Evolutionary conservation across 1,140 invertebrate species (phyloP), one percentile per base, ranked within the genome.

Genomic region (Trichonephila clavata): DNA sequence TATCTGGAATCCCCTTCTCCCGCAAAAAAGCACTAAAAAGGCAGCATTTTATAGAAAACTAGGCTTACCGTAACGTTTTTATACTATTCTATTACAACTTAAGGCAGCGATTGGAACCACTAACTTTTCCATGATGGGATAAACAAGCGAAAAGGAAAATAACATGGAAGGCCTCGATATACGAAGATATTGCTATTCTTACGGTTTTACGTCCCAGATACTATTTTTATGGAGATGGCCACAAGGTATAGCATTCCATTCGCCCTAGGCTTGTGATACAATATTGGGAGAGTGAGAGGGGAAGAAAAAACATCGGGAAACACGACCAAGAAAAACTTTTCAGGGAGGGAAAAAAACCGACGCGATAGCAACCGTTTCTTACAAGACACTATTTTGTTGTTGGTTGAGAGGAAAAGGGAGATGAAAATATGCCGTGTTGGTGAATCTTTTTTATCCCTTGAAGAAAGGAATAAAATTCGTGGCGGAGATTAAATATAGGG

Each of bases 211-310:
- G 89, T 90, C 61, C 89, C 59, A 61, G 68, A 90, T 90, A 59
- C 57, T 81, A 90, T 90, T 90, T 90, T 90, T 90, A 90, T 90
- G 89, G 89, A 90, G 89, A 90, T 90, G 71, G 89, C 89, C 89
- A 81, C 61, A 50, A 71, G 86, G 65, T 88, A 88, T 71, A 68
- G 43, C 86, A 88, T 88, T 68, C 86, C 86, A 71, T 63, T 63
- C 63, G 63, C 63, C 27, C 21, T 20, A 27, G 27, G 84, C 71
- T n/a, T 59, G 21, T 18, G 84, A 60, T 86, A 86, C 60, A 86
- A 61, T 86, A 77, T 77, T 77, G 71, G 60, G 63, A 50, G 84
- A 65, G 63, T 13, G 57, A 39, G 16, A 21, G 61, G 86, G 61
- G 14, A 61, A 71, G 24, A 59, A 68, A 89, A 89, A 89, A 89